phyloP scores from a whole-genome alignment of 1,140 invertebrate genomes.

The Conus ventricosus region DNA sequence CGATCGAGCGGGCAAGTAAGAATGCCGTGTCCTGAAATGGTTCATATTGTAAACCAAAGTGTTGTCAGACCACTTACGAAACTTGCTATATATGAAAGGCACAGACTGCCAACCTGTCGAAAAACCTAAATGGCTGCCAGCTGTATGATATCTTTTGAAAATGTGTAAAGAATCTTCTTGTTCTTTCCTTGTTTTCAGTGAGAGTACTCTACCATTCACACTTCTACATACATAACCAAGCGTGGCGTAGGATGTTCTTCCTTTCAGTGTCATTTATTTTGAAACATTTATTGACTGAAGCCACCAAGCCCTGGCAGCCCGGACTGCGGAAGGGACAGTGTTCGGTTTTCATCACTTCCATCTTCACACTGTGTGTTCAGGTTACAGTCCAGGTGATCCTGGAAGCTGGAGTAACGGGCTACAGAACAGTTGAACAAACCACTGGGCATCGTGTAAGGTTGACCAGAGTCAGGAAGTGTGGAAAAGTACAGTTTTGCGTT shows the following conservation, averaged over 20 bases:
- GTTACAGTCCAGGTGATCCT: constrained; percentile 15
- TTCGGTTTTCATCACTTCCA: constrained; percentile 3
- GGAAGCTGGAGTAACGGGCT: not conserved
- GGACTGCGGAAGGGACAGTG: constrained; percentile 26
- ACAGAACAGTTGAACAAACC: constrained; percentile 9
- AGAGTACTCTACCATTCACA: not conserved
- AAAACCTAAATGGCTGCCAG: not conserved
- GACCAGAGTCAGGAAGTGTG: not conserved
- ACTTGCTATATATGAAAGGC: not conserved
- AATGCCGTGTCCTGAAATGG: not conserved
- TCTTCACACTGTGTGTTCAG: constrained; percentile 9
- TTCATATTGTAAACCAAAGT: not conserved
- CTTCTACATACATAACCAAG: not conserved
- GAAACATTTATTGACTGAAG: not conserved
- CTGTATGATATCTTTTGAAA: not conserved
- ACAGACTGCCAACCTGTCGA: not conserved
- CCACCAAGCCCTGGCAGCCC: not conserved
- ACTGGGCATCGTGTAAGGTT: not conserved
- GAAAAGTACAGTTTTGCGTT: not conserved
- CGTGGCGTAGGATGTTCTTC: no score
- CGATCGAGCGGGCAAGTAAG: not conserved
- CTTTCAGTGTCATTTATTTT: not conserved
- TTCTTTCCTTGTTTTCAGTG: not conserved
- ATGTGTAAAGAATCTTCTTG: not conserved
- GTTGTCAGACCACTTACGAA: not conserved